Evolutionary conservation across 1,140 invertebrate species (phyloP), one percentile per base, ranked within the genome.

Genomic region (Temnothorax curvispinosus): DNA sequence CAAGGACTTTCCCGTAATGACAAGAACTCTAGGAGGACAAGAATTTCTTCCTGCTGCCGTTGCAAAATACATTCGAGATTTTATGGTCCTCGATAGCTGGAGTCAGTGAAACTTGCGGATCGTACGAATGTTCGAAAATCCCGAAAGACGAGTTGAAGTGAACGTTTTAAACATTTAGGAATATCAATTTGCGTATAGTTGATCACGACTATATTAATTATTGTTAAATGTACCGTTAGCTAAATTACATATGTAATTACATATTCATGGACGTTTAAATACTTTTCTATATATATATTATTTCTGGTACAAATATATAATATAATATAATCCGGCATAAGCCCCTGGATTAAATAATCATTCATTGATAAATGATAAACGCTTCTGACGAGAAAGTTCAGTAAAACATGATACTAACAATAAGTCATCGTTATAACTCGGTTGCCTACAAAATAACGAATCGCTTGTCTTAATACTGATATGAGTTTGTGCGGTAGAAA

Each of bases 11-110:
- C 32, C 52, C 80, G 62, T 86, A 90, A 90, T 90, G 89, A 90
- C 88, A 74, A 80, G 80, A 89, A 81, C 62, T 58, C 67, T 47
- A 50, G 62, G 65, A 76, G 64, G 38, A 67, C 64, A 67, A 67
- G 86, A 88, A 89, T 89, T 91, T 91, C 89, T 92, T 92, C 87
- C 71, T 89, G 91, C 92, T 91, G 87, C 60, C 89, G 88, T 86
- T 86, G 93, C 88, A 85, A 89, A 90, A 91, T 91, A 86, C 89
- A 78, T 91, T 90, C 86, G 77, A 88, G 87, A 89, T 89, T 92
- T 92, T 92, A 92, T 88, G 87, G 89, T 54, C 74, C 65, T 71
- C 87, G 85, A 44, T 64, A 52, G 58, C 35, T 35, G 44, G 60
- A 91, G 71, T 92, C 88, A 35, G 69, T 88, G 85, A 84, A 90